Evolutionary conservation across 1,140 invertebrate genomes (phyloP), one percentile per base, ranked within the genome.

Genomic region (Gyrodactylus bullatarudis): DNA sequence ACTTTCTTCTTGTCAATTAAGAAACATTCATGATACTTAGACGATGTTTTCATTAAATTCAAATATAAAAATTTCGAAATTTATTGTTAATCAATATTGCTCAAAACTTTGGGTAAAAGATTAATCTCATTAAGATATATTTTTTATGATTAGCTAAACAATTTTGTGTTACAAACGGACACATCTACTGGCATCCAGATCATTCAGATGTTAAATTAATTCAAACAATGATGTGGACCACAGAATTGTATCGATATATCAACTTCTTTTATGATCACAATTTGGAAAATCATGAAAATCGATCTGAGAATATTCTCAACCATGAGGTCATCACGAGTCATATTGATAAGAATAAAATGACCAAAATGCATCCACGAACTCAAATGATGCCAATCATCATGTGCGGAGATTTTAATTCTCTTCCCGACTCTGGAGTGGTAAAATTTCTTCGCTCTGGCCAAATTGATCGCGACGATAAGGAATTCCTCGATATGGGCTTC

Each of bases 111-210:
- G n/a, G n/a, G n/a, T n/a, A n/a, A n/a, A n/a, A n/a, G n/a, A n/a
- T n/a, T n/a, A n/a, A n/a, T n/a, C n/a, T n/a, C n/a, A n/a, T n/a
- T n/a, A n/a, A n/a, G n/a, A n/a, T n/a, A n/a, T n/a, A n/a, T n/a
- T n/a, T n/a, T n/a, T n/a, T n/a, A n/a, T n/a, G n/a, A n/a, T n/a
- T n/a, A 78, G 0, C 71, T 8, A 23, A 73, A 76, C 26, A 78
- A 78, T 70, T 97, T 74, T 83, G 97, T 74, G 91, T 98, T 26
- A 94, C 91, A 78, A 97, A 92, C 1, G 92, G 93, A 27, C 95
- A 99, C 82, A 93, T 99, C 75, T 93, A 98, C 82, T 98, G 94
- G 95, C 94, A 99, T 84, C 95, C 95, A 0, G 93, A 98, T 82
- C 98, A 88, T 80, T 96, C 91, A 78, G 95, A 99, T 82, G 95